Conservation (phyloP, 2,888 invertebrate genomes). For the Polydrusus tereticollis region DNA sequence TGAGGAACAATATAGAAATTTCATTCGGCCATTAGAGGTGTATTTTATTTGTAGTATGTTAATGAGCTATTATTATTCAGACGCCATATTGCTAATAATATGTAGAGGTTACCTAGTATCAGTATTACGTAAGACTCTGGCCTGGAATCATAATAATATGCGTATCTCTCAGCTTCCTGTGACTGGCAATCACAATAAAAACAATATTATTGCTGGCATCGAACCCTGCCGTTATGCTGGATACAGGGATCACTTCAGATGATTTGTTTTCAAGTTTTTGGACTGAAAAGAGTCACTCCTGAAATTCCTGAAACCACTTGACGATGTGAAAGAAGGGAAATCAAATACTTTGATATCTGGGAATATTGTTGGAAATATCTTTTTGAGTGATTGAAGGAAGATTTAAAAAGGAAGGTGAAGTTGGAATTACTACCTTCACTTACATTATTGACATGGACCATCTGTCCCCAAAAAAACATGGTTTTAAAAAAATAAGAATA, state of each 20-base stretch:
- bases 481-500: no score
- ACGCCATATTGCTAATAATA: no score
- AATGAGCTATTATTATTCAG: no score
- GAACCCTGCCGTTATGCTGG: constrained; percentile 46
- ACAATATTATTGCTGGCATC: constrained; percentile 56
- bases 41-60: no score
- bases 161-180: constrained; percentile 24
- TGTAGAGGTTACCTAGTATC: no score
- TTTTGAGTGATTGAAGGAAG: not conserved
- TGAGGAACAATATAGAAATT: no score
- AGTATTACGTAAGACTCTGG: constrained; percentile 19
- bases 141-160: not conserved
- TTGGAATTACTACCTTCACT: no score
- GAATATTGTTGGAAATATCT: constrained; percentile 18
- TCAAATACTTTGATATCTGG: constrained; percentile 41
- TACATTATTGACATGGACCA: no score
- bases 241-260: constrained; percentile 52
- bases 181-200: constrained; percentile 56
- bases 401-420: no score
- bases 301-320: constrained; percentile 49
- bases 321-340: constrained; percentile 36
- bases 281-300: constrained; percentile 37
- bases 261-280: constrained; percentile 56
- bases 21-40: no score
- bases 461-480: no score